Base-by-base conservation (phyloP, 2,888 invertebrate species). In the Spatulosminthurus flaviceps region DNA sequence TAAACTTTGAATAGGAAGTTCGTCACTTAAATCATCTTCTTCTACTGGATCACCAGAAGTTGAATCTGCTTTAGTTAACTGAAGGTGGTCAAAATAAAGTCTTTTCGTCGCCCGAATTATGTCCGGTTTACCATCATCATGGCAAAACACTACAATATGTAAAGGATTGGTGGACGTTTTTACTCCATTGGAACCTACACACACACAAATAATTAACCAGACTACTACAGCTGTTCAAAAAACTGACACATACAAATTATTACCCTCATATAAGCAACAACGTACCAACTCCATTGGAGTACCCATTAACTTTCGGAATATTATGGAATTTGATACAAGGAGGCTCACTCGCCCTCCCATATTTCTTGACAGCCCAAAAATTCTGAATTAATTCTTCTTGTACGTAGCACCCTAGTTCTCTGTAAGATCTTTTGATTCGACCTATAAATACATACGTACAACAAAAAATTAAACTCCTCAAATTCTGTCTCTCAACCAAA, bases 241-340 rank as follows among this genome's bases (percentile, higher is more conserved):
- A n/a, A n/a, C n/a, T n/a, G n/a, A 34, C 5, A 9, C 9, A 34
- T 4, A 34, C 4, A 4, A 34, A 34, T 4, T 7, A 34, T 9
- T 34, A 34, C 34, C 34, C 4, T 34, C 34, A 34, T 34, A 34
- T 4, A 34, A 34, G 34, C 34, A 34, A 34, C 34, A 34, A 7
- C 41, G 61, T 72, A 72, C 78, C 51, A 1, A 79, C 64, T 73
- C 83, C 83, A 74, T 83, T 83, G 9, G 74, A 60, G 64, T 81
- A 82, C 1, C 83, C 83, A 67, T 84, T 83, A 22, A 77, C 22
- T 60, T 81, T 84, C 5, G 79, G 79, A n/a, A 83, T 78, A 79
- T 84, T 84, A 75, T 84, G 82, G 70, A 84, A 82, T 70, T 83
- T 83, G 9, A 84, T 74, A 1, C 76, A 67, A 26, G 84, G 84